phyloP scores from a whole-genome alignment of 2,113 vertebrate species.

The Aegotheles bennettii region DNA sequence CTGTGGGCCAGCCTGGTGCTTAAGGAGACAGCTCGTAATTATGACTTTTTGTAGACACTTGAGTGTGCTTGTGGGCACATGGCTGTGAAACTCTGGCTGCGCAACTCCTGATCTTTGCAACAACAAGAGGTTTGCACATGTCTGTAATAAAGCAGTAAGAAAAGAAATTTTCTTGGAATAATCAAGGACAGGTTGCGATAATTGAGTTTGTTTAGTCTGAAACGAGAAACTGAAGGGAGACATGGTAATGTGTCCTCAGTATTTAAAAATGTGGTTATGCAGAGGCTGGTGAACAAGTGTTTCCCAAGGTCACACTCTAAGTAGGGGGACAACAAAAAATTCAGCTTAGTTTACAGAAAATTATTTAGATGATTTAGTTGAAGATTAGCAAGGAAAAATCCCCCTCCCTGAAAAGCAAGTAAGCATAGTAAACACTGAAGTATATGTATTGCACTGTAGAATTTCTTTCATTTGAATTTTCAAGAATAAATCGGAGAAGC shows the following conservation, averaged over 20 bases:
- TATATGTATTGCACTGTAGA: background rate
- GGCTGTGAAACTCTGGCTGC: background rate
- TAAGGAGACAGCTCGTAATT: background rate
- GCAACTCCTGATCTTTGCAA: fast-evolving
- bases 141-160: background rate
- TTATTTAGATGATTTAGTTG: background rate
- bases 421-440: background rate
- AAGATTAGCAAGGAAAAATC: background rate
- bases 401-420: background rate
- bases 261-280: background rate
- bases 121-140: background rate
- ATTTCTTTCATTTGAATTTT: background rate
- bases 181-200: background rate
- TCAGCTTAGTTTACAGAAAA: background rate
- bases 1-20: background rate
- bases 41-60: fast-evolving
- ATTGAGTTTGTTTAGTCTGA: background rate
- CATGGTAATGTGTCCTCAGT: fast-evolving
- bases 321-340: background rate
- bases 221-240: background rate
- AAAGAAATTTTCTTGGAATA: background rate
- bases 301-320: background rate
- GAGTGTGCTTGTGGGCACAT: fast-evolving
- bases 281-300: background rate
- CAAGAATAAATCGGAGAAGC: background rate